A percentile compares a stretch with the other conserved stretches of the same genome.
phyloP scores from a whole-genome alignment of 2,113 vertebrate genomes.

The Hippocampus comes region DNA sequence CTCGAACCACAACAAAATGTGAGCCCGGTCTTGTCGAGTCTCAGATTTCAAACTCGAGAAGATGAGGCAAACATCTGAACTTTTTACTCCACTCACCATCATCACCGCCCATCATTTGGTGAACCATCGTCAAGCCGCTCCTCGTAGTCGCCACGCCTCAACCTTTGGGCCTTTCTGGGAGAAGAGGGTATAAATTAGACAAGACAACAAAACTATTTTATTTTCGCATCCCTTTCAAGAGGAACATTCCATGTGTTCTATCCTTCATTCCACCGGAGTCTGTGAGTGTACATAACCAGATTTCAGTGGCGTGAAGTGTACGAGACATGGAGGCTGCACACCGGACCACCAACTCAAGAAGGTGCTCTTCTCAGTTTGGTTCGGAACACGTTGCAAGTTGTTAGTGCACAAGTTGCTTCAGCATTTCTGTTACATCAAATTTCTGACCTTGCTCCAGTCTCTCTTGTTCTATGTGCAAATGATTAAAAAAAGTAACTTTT shows the following conservation, averaged over 20 bases:
- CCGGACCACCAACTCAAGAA: slow-evolving; percentile 7
- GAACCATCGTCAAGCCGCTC: background rate
- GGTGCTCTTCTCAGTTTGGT: background rate
- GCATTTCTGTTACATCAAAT: background rate
- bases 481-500: background rate
- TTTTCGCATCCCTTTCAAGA: slow-evolving; percentile 29
- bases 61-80: slow-evolving; percentile 55
- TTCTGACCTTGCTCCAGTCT: slow-evolving; percentile 31
- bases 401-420: background rate
- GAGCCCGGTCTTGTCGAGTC: slow-evolving; percentile 67
- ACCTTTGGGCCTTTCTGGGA: background rate
- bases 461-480: slow-evolving; percentile 10
- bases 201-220: background rate
- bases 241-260: slow-evolving; percentile 82
- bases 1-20: slow-evolving; percentile 52
- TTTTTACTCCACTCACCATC: background rate
- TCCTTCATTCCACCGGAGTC: slow-evolving; percentile 99
- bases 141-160: background rate
- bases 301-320: slow-evolving; percentile 99
- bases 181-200: background rate
- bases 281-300: slow-evolving; percentile 90
- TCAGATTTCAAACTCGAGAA: slow-evolving; percentile 21
- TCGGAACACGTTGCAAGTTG: background rate
- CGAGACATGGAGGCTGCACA: slow-evolving; percentile 78
- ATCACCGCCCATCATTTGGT: background rate